Evolutionary conservation across 1,140 invertebrate species (phyloP).

Genomic region (Heliothis subflexa): DNA sequence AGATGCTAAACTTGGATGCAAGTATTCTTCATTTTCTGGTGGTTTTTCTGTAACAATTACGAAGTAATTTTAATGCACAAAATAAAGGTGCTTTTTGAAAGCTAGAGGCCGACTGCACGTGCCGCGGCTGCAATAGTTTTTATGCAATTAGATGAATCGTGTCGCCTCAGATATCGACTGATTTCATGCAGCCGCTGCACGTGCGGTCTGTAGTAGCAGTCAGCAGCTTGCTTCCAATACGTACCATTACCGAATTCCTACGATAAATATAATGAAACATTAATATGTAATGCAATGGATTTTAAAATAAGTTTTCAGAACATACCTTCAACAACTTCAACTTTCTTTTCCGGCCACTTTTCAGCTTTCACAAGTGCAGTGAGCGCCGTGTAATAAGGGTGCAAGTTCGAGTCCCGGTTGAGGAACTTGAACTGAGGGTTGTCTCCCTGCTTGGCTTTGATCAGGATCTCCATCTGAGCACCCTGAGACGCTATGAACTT

Average conservation of each 20-base stretch:
- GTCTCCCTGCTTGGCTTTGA: constrained; percentile 98
- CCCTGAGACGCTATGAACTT: constrained; percentile 97
- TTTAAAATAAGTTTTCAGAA: background rate
- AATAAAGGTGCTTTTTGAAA: too few relatives aligned
- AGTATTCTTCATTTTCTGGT: constrained; percentile 90
- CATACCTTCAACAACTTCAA: constrained; percentile 86
- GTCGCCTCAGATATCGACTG: too few relatives aligned
- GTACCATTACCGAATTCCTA: too few relatives aligned
- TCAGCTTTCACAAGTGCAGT: constrained; percentile 93
- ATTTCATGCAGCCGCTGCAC: too few relatives aligned
- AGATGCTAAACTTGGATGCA: constrained; percentile 92
- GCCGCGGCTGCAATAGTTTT: too few relatives aligned
- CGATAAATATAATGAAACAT: too few relatives aligned
- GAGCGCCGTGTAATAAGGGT: constrained; percentile 96
- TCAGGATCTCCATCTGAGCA: constrained; percentile 98
- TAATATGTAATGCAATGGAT: too few relatives aligned
- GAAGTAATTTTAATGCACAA: too few relatives aligned
- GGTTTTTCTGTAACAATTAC: constrained; percentile 83
- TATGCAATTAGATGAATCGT: too few relatives aligned
- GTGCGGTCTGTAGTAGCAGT: too few relatives aligned
- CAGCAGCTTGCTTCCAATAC: too few relatives aligned
- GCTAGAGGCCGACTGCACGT: too few relatives aligned
- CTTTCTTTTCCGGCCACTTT: constrained; percentile 86
- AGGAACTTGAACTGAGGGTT: constrained; percentile 98
- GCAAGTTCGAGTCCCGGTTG: constrained; percentile 93